A percentile compares a stretch with the other conserved stretches of the same genome.
Evolutionary conservation across 1,140 invertebrate species (phyloP).

Genomic region (Eriocheir sinensis): DNA sequence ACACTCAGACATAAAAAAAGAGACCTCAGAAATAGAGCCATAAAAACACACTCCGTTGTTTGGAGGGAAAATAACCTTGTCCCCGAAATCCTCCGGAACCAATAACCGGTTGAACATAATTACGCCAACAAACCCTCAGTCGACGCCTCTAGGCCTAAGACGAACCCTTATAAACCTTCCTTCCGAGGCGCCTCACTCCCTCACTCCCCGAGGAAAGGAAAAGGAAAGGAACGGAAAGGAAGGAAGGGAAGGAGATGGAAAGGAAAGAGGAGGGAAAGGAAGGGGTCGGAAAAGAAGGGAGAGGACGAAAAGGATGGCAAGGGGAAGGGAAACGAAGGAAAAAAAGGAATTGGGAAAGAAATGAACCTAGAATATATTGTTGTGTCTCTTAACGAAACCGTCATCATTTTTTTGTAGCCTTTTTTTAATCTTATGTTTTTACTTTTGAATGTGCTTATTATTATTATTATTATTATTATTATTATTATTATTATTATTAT

Average conservation of each 20-base stretch:
- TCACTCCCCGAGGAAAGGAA: background rate
- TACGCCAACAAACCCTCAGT: conserved; percentile 67
- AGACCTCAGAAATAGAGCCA: conserved; percentile 10
- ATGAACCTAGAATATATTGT: conserved; percentile 17
- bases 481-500: too few species aligned
- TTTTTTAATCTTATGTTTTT: background rate
- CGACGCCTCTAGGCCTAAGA: conserved; percentile 32
- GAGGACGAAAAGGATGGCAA: background rate
- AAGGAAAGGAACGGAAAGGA: background rate
- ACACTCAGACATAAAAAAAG: background rate
- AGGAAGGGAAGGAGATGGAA: background rate
- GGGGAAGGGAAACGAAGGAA: background rate
- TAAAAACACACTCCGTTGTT: conserved; percentile 48
- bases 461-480: background rate
- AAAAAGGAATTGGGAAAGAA: too few species aligned
- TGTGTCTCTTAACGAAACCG: background rate
- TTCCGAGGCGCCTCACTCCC: conserved; percentile 19
- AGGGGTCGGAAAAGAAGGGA: background rate
- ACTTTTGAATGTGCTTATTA: background rate
- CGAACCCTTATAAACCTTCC: background rate
- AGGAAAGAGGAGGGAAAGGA: background rate
- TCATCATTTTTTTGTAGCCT: background rate
- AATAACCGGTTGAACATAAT: conserved; percentile 67
- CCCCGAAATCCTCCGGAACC: conserved; percentile 37
- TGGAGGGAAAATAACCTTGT: conserved; percentile 27